Conservation (phyloP, 2,797 vertebrate genomes). For the Chaetodon trifasciatus region DNA sequence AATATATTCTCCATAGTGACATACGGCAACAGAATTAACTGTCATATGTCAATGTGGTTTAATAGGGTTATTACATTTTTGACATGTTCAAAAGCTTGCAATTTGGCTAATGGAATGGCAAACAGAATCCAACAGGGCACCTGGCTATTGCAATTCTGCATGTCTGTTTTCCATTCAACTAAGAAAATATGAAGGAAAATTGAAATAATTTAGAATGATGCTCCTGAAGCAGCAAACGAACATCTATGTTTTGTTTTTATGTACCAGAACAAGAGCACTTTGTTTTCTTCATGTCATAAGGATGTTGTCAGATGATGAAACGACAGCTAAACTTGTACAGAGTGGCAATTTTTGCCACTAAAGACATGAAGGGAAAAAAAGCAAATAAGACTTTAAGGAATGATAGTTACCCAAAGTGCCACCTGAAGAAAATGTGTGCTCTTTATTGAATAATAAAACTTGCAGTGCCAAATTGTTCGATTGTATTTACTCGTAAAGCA, state of each 20-base stretch:
- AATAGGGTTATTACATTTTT: slow-evolving; percentile 84
- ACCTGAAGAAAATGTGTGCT: slow-evolving; percentile 44
- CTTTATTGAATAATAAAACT: slow-evolving; percentile 60
- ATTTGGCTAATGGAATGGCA: slow-evolving; percentile 75
- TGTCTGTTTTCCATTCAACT: slow-evolving; percentile 36
- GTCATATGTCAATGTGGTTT: slow-evolving; percentile 82
- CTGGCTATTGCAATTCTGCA: slow-evolving; percentile 48
- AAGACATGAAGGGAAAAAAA: background rate
- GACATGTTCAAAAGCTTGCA: slow-evolving; percentile 80
- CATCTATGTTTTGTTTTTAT: background rate
- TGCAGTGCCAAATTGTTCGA: slow-evolving; percentile 45
- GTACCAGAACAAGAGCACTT: background rate
- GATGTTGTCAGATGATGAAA: slow-evolving; percentile 5
- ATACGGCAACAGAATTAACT: slow-evolving; percentile 84
- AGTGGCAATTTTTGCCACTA: background rate
- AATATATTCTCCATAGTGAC: slow-evolving; percentile 81
- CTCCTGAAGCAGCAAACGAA: background rate
- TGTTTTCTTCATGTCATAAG: background rate
- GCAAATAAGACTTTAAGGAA: background rate
- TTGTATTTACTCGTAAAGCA: slow-evolving; percentile 68
- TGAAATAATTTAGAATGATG: slow-evolving; percentile 12
- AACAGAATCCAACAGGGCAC: slow-evolving; percentile 72
- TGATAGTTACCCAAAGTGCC: slow-evolving; percentile 18
- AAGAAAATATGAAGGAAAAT: slow-evolving; percentile 12
- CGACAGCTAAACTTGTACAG: background rate